A percentile compares a stretch with the other conserved stretches of the same genome.
phyloP scores from a whole-genome alignment of 2,113 vertebrate genomes.

The Rhynchomys soricoides region DNA sequence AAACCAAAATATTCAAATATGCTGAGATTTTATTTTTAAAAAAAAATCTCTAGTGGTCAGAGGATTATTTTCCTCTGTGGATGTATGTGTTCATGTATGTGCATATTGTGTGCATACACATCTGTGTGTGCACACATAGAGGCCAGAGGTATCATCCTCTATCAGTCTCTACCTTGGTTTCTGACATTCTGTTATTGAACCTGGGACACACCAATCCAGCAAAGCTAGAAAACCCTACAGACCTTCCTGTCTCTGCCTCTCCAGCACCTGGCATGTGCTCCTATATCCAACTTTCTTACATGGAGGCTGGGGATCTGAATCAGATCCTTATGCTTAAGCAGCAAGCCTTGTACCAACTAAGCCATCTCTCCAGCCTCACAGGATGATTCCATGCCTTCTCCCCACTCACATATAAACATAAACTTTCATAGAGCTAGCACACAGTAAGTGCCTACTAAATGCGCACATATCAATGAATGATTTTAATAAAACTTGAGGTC shows the following conservation, averaged over 20 bases:
- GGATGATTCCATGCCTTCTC: background rate
- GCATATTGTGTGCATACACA: background rate
- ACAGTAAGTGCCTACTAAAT: background rate
- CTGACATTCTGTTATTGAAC: background rate
- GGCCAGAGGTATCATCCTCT: background rate
- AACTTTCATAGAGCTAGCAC: background rate
- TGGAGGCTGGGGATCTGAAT: background rate
- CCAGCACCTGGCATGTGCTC: background rate
- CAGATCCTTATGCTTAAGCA: background rate
- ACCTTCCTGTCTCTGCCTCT: background rate
- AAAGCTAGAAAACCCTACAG: background rate
- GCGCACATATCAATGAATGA: background rate
- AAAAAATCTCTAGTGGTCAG: background rate
- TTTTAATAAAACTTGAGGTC: background rate
- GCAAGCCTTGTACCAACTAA: background rate
- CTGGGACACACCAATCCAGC: background rate
- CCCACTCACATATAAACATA: background rate
- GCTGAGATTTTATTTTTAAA: slow-evolving; percentile 3
- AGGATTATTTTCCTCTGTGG: background rate
- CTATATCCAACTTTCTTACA: background rate
- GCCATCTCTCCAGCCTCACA: background rate
- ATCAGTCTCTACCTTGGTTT: background rate
- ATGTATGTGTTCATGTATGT: background rate
- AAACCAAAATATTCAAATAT: slow-evolving; percentile 11
- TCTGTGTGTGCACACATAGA: background rate